A percentile compares a stretch with the other conserved stretches of the same genome.
Evolutionary conservation across 2,888 invertebrate species (phyloP).

Genomic region (Napeogenes sylphis): DNA sequence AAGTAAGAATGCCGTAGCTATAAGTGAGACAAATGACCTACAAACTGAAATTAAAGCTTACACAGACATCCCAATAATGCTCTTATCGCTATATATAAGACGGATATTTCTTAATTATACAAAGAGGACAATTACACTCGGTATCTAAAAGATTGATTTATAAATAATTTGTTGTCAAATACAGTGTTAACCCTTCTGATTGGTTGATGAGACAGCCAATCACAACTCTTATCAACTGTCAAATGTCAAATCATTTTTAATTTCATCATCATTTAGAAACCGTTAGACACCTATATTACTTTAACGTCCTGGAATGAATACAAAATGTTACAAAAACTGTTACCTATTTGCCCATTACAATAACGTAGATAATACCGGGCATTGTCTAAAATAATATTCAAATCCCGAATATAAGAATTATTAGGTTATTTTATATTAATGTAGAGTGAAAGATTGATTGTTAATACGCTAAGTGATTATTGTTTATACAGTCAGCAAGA

Average conservation of each 20-base stretch:
- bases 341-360: slow-evolving; percentile 29
- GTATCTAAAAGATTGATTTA: no score
- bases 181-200: no score
- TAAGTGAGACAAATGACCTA: slow-evolving; percentile 22
- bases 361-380: slow-evolving; percentile 19
- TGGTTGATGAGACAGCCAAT: no score
- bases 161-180: no score
- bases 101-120: slow-evolving; percentile 66
- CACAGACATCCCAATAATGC: slow-evolving; percentile 40
- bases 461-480: slow-evolving; percentile 8
- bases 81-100: slow-evolving; percentile 68
- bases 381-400: slow-evolving; percentile 54
- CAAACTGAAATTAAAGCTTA: slow-evolving; percentile 37
- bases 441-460: slow-evolving; percentile 13
- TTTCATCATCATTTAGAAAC: no score
- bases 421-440: slow-evolving; percentile 29
- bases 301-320: slow-evolving; percentile 59
- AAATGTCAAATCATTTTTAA: no score
- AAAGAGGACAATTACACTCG: slow-evolving; percentile 53
- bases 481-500: slow-evolving; percentile 15
- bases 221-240: no score
- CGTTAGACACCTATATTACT: slow-evolving; percentile 65
- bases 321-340: slow-evolving; percentile 68
- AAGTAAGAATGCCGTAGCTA: not conserved
- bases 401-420: slow-evolving; percentile 52